These are phyloP conservation scores for Sylvia borin DNA, from an alignment of 2,797 vertebrate species.

Conservation along the genomic window DNA sequence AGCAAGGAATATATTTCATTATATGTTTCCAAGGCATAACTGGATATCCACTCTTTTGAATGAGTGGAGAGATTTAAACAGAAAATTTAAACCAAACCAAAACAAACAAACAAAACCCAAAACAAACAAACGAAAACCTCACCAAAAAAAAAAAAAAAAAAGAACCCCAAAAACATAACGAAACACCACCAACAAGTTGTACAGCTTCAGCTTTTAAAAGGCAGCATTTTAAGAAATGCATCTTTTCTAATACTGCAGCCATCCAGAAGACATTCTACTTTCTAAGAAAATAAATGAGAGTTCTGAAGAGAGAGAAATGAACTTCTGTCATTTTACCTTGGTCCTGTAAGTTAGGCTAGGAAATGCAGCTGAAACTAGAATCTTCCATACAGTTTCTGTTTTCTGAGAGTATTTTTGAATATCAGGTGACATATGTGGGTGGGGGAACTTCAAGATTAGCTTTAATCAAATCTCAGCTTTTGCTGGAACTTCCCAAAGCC, in stretches of 20 bases:
- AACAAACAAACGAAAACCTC: background rate
- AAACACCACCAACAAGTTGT: background rate
- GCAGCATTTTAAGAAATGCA: background rate
- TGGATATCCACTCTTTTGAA: background rate
- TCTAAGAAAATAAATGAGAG: background rate
- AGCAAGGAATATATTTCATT: background rate
- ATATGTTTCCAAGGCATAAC: background rate
- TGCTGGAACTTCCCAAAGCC: conserved; percentile 65
- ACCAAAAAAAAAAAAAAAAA: background rate
- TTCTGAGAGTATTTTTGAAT: conserved; percentile 48
- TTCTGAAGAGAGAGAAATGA: background rate
- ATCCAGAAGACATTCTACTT: background rate
- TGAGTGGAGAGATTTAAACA: background rate
- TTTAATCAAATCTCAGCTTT: conserved; percentile 67
- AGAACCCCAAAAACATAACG: background rate
- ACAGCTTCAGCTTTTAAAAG: background rate
- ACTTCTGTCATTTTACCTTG: background rate
- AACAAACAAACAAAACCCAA: background rate
- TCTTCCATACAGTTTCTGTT: conserved; percentile 55
- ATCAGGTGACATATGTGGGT: conserved; percentile 62
- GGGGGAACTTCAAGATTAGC: conserved; percentile 56
- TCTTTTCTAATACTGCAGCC: background rate
- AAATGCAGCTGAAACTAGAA: conserved; percentile 55
- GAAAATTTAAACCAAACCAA: background rate
- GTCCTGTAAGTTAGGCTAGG: background rate